Percentiles rank a stretch among this genome's conserved stretches.
Evolutionary conservation across 1,140 invertebrate species (phyloP).

Genomic region (Diachasmimorpha longicaudata): DNA sequence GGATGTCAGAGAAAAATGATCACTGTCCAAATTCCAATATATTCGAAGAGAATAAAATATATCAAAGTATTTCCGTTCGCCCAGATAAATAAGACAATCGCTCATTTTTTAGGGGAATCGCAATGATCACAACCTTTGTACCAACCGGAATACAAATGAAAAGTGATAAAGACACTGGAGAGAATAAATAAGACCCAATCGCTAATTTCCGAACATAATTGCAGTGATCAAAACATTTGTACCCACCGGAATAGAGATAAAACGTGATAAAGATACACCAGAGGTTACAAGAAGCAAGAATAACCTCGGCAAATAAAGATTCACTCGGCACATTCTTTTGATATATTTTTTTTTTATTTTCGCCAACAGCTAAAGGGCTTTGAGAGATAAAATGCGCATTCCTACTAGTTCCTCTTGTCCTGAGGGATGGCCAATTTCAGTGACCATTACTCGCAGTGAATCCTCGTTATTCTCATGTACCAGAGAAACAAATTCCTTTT

Average conservation of each 20-base stretch:
- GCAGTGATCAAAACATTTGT: too few species aligned
- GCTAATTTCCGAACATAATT: too few species aligned
- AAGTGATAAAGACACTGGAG: neutral
- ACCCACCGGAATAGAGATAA: neutral
- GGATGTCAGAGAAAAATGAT: too few species aligned
- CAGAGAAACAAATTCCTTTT: constrained; percentile 21
- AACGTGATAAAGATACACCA: neutral
- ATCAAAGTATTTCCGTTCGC: too few species aligned
- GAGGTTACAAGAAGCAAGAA: neutral
- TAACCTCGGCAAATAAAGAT: neutral
- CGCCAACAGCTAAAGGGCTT: constrained; percentile 13
- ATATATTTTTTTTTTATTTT: constrained; percentile 21
- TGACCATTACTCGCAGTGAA: constrained; percentile 24
- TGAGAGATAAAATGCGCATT: constrained; percentile 1
- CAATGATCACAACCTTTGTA: too few species aligned
- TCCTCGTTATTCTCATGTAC: constrained; percentile 11
- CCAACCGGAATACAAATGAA: neutral
- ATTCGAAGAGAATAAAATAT: too few species aligned
- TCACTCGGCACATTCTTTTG: neutral
- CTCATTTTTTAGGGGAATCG: too few species aligned
- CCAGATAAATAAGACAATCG: too few species aligned
- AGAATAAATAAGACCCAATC: too few species aligned
- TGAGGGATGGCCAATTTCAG: constrained; percentile 28
- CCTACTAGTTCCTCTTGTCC: neutral
- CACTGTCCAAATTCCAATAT: too few species aligned